Evolutionary conservation across 2,797 vertebrate genomes (phyloP), one percentile per base, ranked within the genome.

Genomic region (Gouania willdenowi): DNA sequence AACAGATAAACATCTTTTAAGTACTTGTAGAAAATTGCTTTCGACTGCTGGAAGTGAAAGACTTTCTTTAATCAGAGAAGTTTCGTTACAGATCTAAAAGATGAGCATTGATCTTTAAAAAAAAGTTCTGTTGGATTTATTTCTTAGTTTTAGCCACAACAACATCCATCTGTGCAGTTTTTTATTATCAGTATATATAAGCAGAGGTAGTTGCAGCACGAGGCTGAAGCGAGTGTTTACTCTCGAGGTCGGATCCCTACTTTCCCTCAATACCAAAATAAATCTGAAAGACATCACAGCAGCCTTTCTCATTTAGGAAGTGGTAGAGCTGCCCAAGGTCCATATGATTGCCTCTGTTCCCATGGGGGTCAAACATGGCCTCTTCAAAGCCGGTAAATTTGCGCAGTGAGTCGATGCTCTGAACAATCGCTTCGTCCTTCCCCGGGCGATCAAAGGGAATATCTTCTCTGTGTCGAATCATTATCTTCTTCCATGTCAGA

Each of bases 401-500:
- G 1, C 87, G 87, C 51, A 89, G 81, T n/a, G 79, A 89, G 62
- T 90, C 84, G 1, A 73, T 32, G 20, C 31, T 41, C 42, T 65
- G 41, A 35, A 36, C 64, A 15, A 23, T 9, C 3, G 29, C 10
- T 52, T 76, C 37, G 20, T 54, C 59, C 12, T 69, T 51, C 4
- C 40, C 44, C 10, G 50, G 50, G 31, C 32, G 57, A 55, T 90
- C 81, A 57, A 94, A 71, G 36, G 83, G 73, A 76, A 92, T 48
- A 32, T 99, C 96, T 75, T 99, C 97, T 75, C 93, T 87, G 71
- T 99, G 96, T 28, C 93, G 91, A 76, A 99, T 92, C 78, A 94
- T 88, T 84, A 99, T 99, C 83, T 94, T 92, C 79, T 95, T 94
- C 97, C 96, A 99, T 0, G 93, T 93, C 81, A 99, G 75, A 74